phyloP scores from a whole-genome alignment of 64 coral and sea anemone genomes.

The Dendronephthya gigantea region DNA sequence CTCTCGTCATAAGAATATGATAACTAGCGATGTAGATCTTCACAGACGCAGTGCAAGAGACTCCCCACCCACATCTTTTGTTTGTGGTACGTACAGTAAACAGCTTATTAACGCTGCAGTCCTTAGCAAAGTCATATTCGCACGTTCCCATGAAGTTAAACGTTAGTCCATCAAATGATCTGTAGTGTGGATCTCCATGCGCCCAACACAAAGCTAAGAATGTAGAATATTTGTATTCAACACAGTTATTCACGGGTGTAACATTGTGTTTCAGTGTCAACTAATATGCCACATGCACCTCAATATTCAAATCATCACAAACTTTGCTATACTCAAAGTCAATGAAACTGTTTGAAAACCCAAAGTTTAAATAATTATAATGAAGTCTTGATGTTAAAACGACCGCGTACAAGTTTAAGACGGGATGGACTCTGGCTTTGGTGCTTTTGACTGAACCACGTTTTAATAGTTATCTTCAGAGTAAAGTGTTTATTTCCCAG shows the following conservation, averaged over 20 bases:
- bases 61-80: neutral
- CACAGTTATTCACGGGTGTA: neutral
- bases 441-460: too few species aligned
- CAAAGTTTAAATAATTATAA: too few species aligned
- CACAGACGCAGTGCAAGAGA: neutral
- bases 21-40: neutral
- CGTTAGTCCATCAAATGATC: neutral
- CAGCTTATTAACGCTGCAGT: neutral
- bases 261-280: neutral
- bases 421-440: too few species aligned
- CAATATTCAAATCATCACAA: too few species aligned
- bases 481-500: neutral
- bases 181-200: neutral
- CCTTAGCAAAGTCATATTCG: neutral
- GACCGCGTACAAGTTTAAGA: too few species aligned
- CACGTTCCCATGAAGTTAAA: constrained; percentile 5
- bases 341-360: too few species aligned
- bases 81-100: neutral
- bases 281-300: too few species aligned
- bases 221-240: neutral
- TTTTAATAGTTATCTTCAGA: too few species aligned
- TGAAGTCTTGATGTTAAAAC: too few species aligned
- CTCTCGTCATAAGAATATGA: neutral
- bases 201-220: neutral
- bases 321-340: too few species aligned